Evolutionary conservation across 2,888 invertebrate species (phyloP), one percentile per base, ranked within the genome.

Genomic region (Aricia artaxerxes): DNA sequence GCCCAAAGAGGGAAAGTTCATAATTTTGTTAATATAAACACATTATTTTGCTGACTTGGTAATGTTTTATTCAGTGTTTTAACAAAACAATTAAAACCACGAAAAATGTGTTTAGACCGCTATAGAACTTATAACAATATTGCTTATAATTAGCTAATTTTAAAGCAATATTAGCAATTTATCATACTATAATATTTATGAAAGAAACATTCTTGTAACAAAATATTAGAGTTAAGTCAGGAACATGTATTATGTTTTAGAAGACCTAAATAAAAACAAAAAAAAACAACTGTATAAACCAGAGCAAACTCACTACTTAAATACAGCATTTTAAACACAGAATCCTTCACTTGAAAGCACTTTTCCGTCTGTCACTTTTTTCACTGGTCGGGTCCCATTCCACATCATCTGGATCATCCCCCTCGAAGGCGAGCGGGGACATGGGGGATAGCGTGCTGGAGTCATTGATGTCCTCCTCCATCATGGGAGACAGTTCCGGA

Each of bases 401-500:
- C 6, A 96, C 97, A 93, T 98, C 98, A 88, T 97, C 97, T 44
- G 97, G 97, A 91, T 98, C 98, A 87, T 97, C 97, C 83, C 97
- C 97, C 82, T 97, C 97, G 91, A 92, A 91, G 31, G 87, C 82
- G 1, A 87, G 79, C 0, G 88, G 87, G 0, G 93, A 90, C 61
- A 89, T 75, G 0, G 91, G 88, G 1, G 92, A 92, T 78, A 91
- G 82, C 35, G 88, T 81, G 84, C 91, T 87, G 81, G 86, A 83
- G 7, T 83, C 83, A 16, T 87, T 87, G 80, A 82, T 79, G 69
- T 80, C 81, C 31, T 83, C 85, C 2, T 83, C 84, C 1, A 82
- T 81, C 75, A 81, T 78, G 9, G 80, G 81, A 7, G 83, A 81
- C 24, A 82, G 83, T 7, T 83, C 85, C 0, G 87, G 85, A 31